Evolutionary conservation across 2,888 invertebrate genomes (phyloP).

Genomic region (Lasioglossum figueresi): DNA sequence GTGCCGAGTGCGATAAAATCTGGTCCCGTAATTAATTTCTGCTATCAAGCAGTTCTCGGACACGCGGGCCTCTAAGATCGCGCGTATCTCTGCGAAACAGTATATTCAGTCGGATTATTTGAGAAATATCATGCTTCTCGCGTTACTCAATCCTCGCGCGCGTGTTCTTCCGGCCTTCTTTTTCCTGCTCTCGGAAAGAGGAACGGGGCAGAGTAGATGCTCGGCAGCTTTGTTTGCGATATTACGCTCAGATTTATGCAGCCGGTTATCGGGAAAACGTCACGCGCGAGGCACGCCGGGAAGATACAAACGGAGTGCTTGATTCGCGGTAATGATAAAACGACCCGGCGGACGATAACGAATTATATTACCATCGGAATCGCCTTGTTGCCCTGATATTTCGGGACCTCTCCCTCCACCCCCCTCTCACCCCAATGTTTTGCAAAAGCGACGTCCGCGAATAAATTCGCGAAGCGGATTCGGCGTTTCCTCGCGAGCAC

Average conservation of each 20-base stretch:
- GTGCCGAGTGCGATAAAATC: not conserved
- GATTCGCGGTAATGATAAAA: conserved; percentile 54
- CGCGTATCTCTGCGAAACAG: conserved; percentile 4
- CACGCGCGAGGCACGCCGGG: conserved; percentile 20
- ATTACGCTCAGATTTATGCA: conserved; percentile 48
- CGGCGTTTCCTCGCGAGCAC: conserved; percentile 11
- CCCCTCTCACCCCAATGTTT: not conserved
- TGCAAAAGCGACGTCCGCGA: conserved; percentile 44
- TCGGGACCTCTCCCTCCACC: not conserved
- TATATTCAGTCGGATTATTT: conserved; percentile 9
- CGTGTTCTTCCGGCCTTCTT: not conserved
- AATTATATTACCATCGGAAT: conserved; percentile 59
- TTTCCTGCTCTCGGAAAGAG: not conserved
- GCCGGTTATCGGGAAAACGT: conserved; percentile 55
- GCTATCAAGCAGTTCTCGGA: not conserved
- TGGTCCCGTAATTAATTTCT: not conserved
- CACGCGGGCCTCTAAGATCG: not conserved
- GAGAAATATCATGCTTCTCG: not conserved
- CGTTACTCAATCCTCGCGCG: conserved; percentile 8
- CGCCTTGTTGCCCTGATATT: conserved; percentile 60
- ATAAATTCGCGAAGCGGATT: conserved; percentile 50
- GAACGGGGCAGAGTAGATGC: not conserved
- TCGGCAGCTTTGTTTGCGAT: conserved; percentile 11
- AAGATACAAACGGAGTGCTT: conserved; percentile 39
- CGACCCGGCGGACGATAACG: conserved; percentile 39